Percentiles rank a stretch among this genome's conserved stretches.
Evolutionary conservation across 2,797 vertebrate genomes (phyloP).

Genomic region (Cyclopterus lumpus): DNA sequence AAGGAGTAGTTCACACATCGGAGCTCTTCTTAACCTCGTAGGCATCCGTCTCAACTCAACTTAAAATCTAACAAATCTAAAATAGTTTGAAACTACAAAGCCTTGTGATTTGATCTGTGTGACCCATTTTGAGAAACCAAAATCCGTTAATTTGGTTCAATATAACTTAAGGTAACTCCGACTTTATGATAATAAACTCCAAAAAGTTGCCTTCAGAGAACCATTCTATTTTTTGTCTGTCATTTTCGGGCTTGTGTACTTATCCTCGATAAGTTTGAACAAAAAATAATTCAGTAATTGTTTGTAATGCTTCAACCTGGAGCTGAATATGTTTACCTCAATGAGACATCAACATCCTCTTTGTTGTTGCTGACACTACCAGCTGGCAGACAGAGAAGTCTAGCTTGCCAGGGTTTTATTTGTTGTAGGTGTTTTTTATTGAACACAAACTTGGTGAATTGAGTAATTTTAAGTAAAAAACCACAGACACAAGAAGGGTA

Average conservation of each 20-base stretch:
- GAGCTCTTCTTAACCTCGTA: neutral
- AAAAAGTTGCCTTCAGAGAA: neutral
- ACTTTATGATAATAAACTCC: neutral
- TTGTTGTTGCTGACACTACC: conserved; percentile 37
- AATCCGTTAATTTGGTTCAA: neutral
- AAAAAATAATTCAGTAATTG: neutral
- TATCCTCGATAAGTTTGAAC: neutral
- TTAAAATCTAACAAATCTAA: neutral
- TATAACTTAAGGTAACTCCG: neutral
- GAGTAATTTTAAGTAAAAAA: conserved; percentile 14
- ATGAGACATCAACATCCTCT: conserved; percentile 27
- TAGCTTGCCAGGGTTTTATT: conserved; percentile 30
- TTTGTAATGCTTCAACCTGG: conserved; percentile 8
- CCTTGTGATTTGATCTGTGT: neutral
- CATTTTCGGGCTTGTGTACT: neutral
- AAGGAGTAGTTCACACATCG: neutral
- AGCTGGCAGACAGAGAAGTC: conserved; percentile 39
- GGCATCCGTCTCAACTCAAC: neutral
- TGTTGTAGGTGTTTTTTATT: conserved; percentile 37
- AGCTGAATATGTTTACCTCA: neutral
- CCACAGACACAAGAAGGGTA: conserved; percentile 8
- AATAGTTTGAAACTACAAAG: neutral
- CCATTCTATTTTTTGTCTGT: neutral
- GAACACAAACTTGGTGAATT: conserved; percentile 15
- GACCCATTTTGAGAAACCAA: neutral